Base-by-base conservation (phyloP, 2,888 invertebrate species). In the Physocephala rufipes region DNA sequence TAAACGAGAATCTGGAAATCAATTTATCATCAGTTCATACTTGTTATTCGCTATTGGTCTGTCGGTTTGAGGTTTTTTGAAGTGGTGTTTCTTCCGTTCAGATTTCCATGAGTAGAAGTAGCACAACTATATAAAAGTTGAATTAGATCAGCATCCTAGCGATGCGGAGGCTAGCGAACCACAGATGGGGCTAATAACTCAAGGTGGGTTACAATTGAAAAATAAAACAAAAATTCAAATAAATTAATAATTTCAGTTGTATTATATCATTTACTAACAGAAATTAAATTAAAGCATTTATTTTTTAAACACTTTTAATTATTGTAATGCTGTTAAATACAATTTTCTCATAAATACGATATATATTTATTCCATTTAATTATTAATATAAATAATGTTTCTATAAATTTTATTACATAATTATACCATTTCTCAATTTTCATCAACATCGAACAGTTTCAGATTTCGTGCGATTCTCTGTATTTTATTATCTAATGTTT, bases 401-500 rank as follows among this genome's bases (percentile, higher is more conserved):
- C 9, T 36, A 36, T 36, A 9, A 36, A 36, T 36, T 36, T 9
- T 4, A 36, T 9, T 36, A 36, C 4, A 4, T 9, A 36, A 36
- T 9, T 4, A 36, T 7, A 7, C 36, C 4, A 36, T 9, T 36
- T 7, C 36, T 36, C 36, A 62, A 62, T n/a, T 74, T 45, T 26
- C 12, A 49, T 72, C 61, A 78, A 30, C 26, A 21, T 78, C 73
- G 28, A 79, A 77, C 5, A 84, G 73, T 67, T 79, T 82, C 9
- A 87, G 75, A 45, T 84, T 81, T 51, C 87, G 83, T 0, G 89
- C 86, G 47, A 87, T 88, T 63, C 89, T 85, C 75, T 87, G 86
- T 53, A 92, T 89, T 81, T 91, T 90, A 80, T 92, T 91, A 79
- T 89, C 88, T 36, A 91, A 85, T 16, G 87, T 86, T 74, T 87